phyloP scores from a whole-genome alignment of 2,888 invertebrate genomes.

The Hipparchia semele region DNA sequence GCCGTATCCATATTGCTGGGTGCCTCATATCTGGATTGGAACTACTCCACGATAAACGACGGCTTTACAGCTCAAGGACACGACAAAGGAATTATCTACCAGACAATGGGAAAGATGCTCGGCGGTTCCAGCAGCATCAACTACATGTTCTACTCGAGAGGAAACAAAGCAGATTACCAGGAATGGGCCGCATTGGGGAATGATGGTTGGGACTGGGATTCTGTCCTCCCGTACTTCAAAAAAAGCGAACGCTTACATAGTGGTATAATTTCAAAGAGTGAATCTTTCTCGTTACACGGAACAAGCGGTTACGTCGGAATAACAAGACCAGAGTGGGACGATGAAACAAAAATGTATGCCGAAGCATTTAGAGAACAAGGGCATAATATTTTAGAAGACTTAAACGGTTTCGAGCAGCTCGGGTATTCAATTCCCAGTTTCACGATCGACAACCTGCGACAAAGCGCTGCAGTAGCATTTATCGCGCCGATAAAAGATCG shows the following conservation, averaged over 20 bases:
- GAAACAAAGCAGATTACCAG: constrained; percentile 84
- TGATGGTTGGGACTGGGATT: constrained; percentile 59
- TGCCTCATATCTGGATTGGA: constrained; percentile 54
- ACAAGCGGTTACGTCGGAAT: constrained; percentile 51
- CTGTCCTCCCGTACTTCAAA: constrained; percentile 55
- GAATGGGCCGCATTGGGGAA: constrained; percentile 87
- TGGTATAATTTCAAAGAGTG: constrained; percentile 42
- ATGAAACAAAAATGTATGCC: constrained; percentile 61
- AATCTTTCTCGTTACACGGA: constrained; percentile 56
- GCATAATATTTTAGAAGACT: constrained; percentile 50
- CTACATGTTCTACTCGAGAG: constrained; percentile 86
- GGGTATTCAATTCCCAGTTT: constrained; percentile 53
- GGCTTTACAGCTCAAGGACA: constrained; percentile 50
- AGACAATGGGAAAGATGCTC: constrained; percentile 85
- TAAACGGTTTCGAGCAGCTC: constrained; percentile 53
- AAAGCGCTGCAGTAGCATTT: constrained; percentile 54
- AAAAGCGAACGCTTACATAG: constrained; percentile 54
- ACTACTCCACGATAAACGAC: constrained; percentile 52
- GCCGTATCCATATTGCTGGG: constrained; percentile 52
- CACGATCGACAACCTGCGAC: constrained; percentile 46
- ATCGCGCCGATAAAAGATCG: constrained; percentile 52
- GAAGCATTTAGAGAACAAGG: constrained; percentile 55
- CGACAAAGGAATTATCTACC: constrained; percentile 46
- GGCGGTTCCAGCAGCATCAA: constrained; percentile 87
- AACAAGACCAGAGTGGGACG: constrained; percentile 54